phyloP scores from a whole-genome alignment of 2,888 invertebrate genomes.

The Chrysodeixis includens region DNA sequence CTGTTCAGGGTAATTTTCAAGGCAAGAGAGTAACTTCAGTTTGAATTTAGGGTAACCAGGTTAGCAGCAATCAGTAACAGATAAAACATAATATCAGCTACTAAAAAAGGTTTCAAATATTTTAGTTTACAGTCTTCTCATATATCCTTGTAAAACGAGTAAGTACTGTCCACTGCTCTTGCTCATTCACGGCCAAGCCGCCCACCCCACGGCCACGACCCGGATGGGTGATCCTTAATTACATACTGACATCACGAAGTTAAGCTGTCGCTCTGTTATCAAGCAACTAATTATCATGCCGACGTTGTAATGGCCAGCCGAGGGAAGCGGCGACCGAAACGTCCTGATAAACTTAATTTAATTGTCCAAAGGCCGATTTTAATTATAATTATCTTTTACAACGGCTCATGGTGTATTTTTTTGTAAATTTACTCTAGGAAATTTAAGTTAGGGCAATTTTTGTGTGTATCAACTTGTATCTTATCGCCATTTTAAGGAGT shows the following conservation, averaged over 20 bases:
- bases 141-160: too few species aligned
- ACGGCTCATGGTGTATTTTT: not conserved
- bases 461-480: too few species aligned
- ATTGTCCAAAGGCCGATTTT: not conserved
- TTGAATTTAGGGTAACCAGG: too few species aligned
- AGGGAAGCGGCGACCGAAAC: not conserved
- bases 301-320: not conserved
- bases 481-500: not conserved
- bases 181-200: not conserved
- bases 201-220: not conserved
- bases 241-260: not conserved
- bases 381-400: conserved; percentile 1
- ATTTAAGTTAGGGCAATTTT: not conserved
- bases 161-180: too few species aligned
- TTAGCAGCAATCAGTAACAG: too few species aligned
- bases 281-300: not conserved
- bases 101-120: too few species aligned
- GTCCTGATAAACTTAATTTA: not conserved
- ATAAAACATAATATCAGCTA: too few species aligned
- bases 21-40: too few species aligned
- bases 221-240: conserved; percentile 1
- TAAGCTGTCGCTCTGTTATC: conserved; percentile 4
- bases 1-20: too few species aligned
- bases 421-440: not conserved
- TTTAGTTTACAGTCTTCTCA: too few species aligned